Conservation (phyloP, 2,888 invertebrate species). For the Slavum lentiscoides region DNA sequence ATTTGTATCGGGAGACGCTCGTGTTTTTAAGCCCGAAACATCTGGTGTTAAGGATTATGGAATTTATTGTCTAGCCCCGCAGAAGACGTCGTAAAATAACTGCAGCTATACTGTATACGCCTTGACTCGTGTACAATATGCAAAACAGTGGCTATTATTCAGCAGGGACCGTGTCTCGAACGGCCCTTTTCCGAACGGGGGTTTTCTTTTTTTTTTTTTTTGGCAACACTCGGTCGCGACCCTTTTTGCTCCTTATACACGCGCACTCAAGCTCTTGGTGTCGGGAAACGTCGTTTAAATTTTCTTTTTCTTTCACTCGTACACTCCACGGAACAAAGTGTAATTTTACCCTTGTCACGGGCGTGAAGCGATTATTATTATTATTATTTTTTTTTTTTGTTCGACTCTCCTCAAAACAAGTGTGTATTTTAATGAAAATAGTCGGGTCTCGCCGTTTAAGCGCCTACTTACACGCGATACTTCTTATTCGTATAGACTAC, state of each 20-base stretch:
- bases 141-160: conserved; percentile 43
- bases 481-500: background rate
- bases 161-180: conserved; percentile 23
- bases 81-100: conserved; percentile 41
- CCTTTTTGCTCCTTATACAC: conserved; percentile 25
- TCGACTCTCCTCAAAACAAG: background rate
- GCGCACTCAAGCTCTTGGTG: background rate
- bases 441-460: background rate
- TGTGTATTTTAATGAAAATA: conserved; percentile 32
- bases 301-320: background rate
- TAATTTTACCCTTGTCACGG: conserved; percentile 29
- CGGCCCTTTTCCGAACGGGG: conserved; percentile 11
- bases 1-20: background rate
- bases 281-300: background rate
- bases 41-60: conserved; percentile 38
- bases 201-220: background rate
- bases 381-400: background rate
- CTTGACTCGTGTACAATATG: conserved; percentile 13
- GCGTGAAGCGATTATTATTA: too few species aligned
- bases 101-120: background rate
- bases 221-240: background rate
- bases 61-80: conserved; percentile 30
- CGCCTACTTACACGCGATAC: background rate
- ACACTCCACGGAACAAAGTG: background rate
- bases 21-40: conserved; percentile 18